phyloP scores from a whole-genome alignment of 1,140 invertebrate species.

The Drosophila sulfurigaster region DNA sequence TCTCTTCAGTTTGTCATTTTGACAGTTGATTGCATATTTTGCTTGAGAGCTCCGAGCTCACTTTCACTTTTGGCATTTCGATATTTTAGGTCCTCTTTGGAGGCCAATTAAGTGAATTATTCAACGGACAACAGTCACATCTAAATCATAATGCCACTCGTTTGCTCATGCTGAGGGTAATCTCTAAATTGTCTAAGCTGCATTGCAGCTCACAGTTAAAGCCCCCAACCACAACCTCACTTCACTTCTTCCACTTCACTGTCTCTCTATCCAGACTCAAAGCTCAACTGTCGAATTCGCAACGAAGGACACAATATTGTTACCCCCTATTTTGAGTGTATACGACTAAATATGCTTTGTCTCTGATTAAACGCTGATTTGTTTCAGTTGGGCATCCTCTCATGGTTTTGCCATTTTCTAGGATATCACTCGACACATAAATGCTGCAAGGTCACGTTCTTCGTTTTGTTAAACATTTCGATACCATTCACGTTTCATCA shows the following conservation, averaged over 20 bases:
- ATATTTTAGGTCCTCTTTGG: constrained; percentile 37
- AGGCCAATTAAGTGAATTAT: constrained; percentile 78
- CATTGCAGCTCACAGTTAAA: constrained; percentile 61
- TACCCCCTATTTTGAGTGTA: neutral
- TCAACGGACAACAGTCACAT: constrained; percentile 51
- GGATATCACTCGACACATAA: neutral
- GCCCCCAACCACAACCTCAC: neutral
- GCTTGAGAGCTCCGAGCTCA: constrained; percentile 15
- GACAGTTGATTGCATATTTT: constrained; percentile 40
- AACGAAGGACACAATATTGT: neutral
- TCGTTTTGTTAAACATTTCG: constrained; percentile 78
- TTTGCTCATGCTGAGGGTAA: constrained; percentile 28
- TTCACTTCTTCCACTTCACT: neutral
- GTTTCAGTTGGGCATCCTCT: neutral
- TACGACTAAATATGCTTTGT: neutral
- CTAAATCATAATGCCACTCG: constrained; percentile 57
- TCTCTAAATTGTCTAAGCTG: constrained; percentile 48
- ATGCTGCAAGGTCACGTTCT: constrained; percentile 67
- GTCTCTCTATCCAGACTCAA: neutral
- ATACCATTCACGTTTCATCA: constrained; percentile 78
- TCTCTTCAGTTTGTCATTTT: constrained; percentile 31
- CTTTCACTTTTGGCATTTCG: constrained; percentile 60
- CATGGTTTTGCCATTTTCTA: neutral
- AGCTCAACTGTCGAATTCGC: constrained; percentile 6
- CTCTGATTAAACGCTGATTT: neutral